Base-by-base conservation (phyloP, 1,140 invertebrate species). In the Drosophila mayri region DNA sequence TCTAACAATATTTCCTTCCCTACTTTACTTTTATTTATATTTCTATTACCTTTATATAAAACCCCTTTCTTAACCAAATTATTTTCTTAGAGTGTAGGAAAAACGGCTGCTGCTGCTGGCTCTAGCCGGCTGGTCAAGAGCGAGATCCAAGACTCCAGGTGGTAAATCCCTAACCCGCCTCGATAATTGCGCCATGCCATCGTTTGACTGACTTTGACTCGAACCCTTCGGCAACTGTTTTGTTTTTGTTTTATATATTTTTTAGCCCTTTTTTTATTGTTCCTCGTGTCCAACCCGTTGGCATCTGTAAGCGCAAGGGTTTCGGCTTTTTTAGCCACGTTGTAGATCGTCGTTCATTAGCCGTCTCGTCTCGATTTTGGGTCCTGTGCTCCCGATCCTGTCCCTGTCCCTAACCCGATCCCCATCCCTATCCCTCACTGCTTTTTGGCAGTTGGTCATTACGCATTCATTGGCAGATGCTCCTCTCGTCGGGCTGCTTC, bases 381-480 rank as follows among this genome's bases (percentile, higher is more conserved):
- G 65, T 61, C 41, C n/a, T 44, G 47, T 22, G 46, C 43, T 75
- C 30, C 50, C 41, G 22, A 16, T 25, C 12, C 20, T 16, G 44
- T 16, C 40, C 40, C 40, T 11, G 35, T 35, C 18, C 41, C 41
- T 22, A 11, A 12, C 43, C 41, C 41, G 2, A 4, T 43, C 41
- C 20, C 43, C 7, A 20, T 44, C 30, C 65, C 38, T 47, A 41
- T 47, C 67, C 81, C 81, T 77, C 62, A 76, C 81, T 81, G 58
- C 75, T 78, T 84, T 86, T 86, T 82, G 82, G 82, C 82, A 86
- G 82, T 86, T 86, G 82, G 82, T 79, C 82, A 86, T 86, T 86
- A 86, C 75, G 82, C 82, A 86, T 86, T 85, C 82, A 86, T 80
- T 79, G 79, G 82, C 82, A 86, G 82, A 86, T 86, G 82, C 82